Base-by-base conservation (phyloP, 35 echinoderm and acorn worm species). In the Heliocidaris tuberculata region DNA sequence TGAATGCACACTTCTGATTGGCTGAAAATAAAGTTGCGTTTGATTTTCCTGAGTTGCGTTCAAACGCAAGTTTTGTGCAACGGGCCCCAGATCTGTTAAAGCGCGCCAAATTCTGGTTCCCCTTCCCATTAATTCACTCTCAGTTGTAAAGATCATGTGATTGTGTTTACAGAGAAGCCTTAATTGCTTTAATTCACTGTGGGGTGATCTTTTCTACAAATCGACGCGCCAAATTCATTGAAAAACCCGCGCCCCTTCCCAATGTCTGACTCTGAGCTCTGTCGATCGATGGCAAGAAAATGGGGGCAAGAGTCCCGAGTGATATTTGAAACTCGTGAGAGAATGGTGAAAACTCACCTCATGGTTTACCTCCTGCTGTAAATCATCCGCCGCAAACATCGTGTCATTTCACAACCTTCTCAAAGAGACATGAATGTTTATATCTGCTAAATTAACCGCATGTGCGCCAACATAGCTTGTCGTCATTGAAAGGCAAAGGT, bases 161-260 rank as follows among this genome's bases (percentile, higher is more conserved):
- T n/a, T 78, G 27, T 27, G 27, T n/a, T 78, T 78, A 78, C 27
- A 6, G 65, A 78, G 21, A 7, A 78, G 27, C 65, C 60, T 78
- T 78, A 78, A 78, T 78, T 78, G 21, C 65, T 6, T 78, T n/a
- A 78, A 78, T 78, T 78, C 65, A 78, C 2, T n/a, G 19, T 78
- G 15, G 65, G 65, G 21, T 78, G 27, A 27, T n/a, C 1, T 78
- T 29, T 78, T 19, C 65, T 78, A n/a, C 65, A 10, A 56, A 15
- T 13, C 65, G 27, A 15, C 91, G 91, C 91, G 91, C 91, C 49
- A 93, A 93, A 93, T 47, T 56, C 32, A 93, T 56, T 93, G 7
- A 30, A 93, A 93, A 88, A 88, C 86, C 86, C 86, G 86, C 86
- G 86, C 86, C 47, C 47, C 86, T 71, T 71, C 61, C 19, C 61